phyloP scores from a whole-genome alignment of 1,140 invertebrate species.

The Periplaneta americana region DNA sequence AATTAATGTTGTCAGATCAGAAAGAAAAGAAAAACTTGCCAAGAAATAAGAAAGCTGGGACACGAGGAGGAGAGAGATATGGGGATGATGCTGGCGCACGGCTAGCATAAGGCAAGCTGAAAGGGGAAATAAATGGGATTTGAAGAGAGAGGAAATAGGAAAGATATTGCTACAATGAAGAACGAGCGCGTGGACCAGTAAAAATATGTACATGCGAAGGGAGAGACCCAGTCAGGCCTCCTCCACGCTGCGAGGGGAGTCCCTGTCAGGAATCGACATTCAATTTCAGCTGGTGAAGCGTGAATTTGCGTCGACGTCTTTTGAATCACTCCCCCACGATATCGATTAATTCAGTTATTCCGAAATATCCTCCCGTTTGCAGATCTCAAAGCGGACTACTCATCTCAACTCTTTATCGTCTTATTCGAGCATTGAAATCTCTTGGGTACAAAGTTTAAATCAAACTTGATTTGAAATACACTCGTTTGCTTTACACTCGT shows the following conservation, averaged over 20 bases:
- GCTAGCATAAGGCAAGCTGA: background rate
- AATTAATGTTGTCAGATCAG: background rate
- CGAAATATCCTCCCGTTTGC: background rate
- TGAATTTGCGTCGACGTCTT: background rate
- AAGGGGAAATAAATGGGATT: background rate
- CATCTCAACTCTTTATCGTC: background rate
- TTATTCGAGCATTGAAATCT: background rate
- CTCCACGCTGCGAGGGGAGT: background rate
- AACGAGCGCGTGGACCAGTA: no score
- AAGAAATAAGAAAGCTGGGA: background rate
- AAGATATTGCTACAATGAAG: no score
- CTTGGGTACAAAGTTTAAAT: background rate
- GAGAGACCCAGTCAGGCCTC: background rate
- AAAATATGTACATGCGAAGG: no score
- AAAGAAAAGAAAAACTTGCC: background rate
- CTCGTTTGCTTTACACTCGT: background rate
- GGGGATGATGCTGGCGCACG: no score
- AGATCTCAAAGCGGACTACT: background rate
- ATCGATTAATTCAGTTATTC: background rate
- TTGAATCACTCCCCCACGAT: background rate
- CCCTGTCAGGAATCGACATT: background rate
- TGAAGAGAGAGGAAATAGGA: background rate
- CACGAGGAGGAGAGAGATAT: no score
- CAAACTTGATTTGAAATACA: background rate
- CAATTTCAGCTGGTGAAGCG: background rate